Evolutionary conservation across 2,797 vertebrate genomes (phyloP).

Genomic region (Paramormyrops hopkinsi): DNA sequence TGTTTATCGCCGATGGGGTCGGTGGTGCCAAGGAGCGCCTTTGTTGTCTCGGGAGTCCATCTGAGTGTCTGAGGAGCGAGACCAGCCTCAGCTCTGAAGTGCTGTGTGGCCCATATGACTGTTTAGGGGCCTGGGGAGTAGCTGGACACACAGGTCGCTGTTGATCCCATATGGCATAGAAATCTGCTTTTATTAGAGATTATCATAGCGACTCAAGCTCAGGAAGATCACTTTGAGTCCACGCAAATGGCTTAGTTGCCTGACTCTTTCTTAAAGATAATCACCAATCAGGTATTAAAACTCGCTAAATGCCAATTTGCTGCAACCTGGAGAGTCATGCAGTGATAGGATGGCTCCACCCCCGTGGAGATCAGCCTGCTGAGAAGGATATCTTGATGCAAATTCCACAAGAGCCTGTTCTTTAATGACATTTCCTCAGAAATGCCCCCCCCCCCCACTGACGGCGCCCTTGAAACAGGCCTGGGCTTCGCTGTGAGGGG

Average conservation of each 20-base stretch:
- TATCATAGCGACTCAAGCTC: not conserved
- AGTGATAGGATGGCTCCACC: not conserved
- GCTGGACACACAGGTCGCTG: not conserved
- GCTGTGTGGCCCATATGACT: not conserved
- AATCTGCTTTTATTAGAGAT: not conserved
- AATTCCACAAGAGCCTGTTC: not conserved
- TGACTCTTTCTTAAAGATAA: not conserved
- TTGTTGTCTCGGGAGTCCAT: not conserved
- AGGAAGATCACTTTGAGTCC: not conserved
- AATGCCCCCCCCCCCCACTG: not conserved
- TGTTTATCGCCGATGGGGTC: not conserved
- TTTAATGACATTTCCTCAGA: not conserved
- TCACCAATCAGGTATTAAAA: not conserved
- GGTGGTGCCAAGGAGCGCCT: not conserved
- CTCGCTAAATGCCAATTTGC: not conserved
- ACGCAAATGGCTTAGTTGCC: not conserved
- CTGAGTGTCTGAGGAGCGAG: not conserved
- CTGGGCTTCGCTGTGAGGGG: slow-evolving; percentile 45
- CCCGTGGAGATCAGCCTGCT: not conserved
- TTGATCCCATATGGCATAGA: not conserved
- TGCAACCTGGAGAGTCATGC: not conserved
- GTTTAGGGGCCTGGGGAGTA: not conserved
- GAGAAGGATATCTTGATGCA: not conserved
- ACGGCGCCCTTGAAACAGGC: not conserved
- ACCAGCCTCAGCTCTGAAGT: not conserved